Evolutionary conservation across 1,140 invertebrate genomes (phyloP).

Genomic region (Drosophila lacteicornis): DNA sequence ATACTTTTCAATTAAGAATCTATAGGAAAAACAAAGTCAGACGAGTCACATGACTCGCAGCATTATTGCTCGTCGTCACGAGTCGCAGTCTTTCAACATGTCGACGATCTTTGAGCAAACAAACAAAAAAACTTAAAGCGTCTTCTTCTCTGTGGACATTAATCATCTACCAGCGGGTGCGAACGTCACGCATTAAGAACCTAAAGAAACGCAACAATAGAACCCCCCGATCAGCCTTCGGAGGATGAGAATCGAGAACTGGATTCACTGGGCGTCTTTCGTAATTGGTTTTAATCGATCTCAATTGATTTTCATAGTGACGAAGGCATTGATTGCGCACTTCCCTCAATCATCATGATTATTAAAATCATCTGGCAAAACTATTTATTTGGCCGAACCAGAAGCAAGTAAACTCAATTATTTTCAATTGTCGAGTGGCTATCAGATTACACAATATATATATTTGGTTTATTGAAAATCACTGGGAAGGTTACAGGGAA

Average conservation of each 20-base stretch:
- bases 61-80: slow-evolving; percentile 52
- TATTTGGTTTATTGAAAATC: slow-evolving; percentile 48
- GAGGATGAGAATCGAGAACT: slow-evolving; percentile 13
- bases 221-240: slow-evolving; percentile 11
- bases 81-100: slow-evolving; percentile 29
- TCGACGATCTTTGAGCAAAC: slow-evolving; percentile 18
- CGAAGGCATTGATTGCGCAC: slow-evolving; percentile 74
- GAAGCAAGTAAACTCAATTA: slow-evolving; percentile 52
- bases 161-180: slow-evolving; percentile 35
- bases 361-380: slow-evolving; percentile 13
- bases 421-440: slow-evolving; percentile 39
- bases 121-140: neutral
- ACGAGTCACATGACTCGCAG: slow-evolving; percentile 73
- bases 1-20: slow-evolving; percentile 82
- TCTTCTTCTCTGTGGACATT: slow-evolving; percentile 14
- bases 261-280: slow-evolving; percentile 60
- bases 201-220: neutral
- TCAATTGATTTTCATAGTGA: slow-evolving; percentile 78
- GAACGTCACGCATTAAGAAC: slow-evolving; percentile 25
- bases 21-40: slow-evolving; percentile 73
- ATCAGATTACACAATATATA: slow-evolving; percentile 50
- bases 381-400: slow-evolving; percentile 16
- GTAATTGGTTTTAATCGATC: slow-evolving; percentile 74
- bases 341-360: slow-evolving; percentile 25
- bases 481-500: slow-evolving; percentile 34